These are phyloP conservation scores for Mastigias papua DNA, from an alignment of 30 jellyfish, hydroid and myxozoan genomes.

Conservation along the genomic window DNA sequence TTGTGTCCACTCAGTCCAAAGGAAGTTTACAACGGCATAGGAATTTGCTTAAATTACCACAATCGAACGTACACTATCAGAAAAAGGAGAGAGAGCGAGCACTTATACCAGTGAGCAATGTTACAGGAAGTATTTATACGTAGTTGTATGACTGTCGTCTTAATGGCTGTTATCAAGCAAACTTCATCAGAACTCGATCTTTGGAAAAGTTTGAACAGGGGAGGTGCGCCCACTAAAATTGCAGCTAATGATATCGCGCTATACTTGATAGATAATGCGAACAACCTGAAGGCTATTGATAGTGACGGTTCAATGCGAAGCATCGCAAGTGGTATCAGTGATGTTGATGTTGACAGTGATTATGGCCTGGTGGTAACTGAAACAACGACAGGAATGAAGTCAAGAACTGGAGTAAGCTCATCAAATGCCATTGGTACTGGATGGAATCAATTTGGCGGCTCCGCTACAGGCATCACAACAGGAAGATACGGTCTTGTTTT, in stretches of 20 bases:
- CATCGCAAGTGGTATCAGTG: background rate
- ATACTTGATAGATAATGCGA: background rate
- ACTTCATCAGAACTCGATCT: background rate
- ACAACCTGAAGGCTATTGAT: background rate
- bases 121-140: no score
- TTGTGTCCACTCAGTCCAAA: no score
- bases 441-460: background rate
- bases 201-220: constrained; percentile 13
- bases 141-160: background rate
- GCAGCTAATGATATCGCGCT: constrained; percentile 19
- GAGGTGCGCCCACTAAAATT: background rate
- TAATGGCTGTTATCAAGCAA: background rate
- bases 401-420: constrained; percentile 27
- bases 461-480: background rate
- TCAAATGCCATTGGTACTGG: constrained; percentile 20
- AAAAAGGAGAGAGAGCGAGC: no score
- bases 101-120: no score
- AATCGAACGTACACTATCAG: no score
- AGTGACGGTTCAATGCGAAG: background rate
- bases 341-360: constrained; percentile 20
- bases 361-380: background rate
- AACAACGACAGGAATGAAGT: background rate
- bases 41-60: no score
- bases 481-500: constrained; percentile 36
- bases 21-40: no score